Percentiles rank a stretch among this genome's conserved stretches.
These are phyloP conservation scores for Zosterops pallidus DNA, from an alignment of 2,113 vertebrate genomes.

Conservation along the genomic window DNA sequence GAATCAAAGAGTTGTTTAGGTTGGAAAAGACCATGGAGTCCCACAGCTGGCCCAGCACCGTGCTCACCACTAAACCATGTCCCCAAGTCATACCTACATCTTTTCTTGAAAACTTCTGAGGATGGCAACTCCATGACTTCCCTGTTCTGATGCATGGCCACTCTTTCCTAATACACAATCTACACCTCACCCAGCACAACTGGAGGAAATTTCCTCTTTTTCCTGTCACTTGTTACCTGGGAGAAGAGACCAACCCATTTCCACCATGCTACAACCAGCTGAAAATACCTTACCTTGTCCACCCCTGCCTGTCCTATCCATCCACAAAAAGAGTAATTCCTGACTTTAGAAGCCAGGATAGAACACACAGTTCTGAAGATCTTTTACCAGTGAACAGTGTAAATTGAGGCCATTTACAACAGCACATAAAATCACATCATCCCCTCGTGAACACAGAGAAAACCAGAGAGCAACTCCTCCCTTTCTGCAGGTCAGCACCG, in stretches of 20 bases:
- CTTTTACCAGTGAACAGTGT: background rate
- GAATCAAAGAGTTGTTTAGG: background rate
- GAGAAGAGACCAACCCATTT: background rate
- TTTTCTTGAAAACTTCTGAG: background rate
- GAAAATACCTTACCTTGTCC: background rate
- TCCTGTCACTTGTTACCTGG: no score
- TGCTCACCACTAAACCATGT: background rate
- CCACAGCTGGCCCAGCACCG: background rate
- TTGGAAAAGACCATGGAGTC: background rate
- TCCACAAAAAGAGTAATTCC: background rate
- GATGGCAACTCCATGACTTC: background rate
- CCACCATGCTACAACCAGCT: background rate
- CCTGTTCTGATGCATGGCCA: background rate
- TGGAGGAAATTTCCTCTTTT: background rate
- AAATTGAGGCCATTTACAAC: background rate
- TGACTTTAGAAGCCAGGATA: background rate
- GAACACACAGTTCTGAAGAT: background rate
- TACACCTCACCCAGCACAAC: no score
- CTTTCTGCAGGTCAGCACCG: background rate
- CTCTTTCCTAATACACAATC: background rate
- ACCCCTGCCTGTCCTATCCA: background rate
- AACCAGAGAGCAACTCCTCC: background rate
- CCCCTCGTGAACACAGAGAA: fast-evolving
- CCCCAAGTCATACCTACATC: fast-evolving
- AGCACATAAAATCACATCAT: background rate